Evolutionary conservation across 2,888 invertebrate species (phyloP), one percentile per base, ranked within the genome.

Genomic region (Hydropsyche betteni): DNA sequence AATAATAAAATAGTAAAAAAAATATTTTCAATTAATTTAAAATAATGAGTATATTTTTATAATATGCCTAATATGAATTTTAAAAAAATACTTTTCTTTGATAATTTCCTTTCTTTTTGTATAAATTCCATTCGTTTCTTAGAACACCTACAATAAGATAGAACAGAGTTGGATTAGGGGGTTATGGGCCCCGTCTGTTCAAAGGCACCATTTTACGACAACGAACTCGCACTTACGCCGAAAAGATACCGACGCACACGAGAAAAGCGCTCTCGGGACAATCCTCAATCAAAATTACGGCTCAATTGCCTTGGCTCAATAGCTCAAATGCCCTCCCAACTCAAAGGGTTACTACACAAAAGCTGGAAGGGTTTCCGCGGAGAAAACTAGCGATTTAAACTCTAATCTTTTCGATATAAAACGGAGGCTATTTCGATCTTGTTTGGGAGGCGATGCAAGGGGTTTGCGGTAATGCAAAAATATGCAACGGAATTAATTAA

Each of bases 211-310:
- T 71, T 77, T 77, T 77, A 77, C 77, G 77, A 77, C 68, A 58
- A 34, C 50, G 53, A 71, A 71, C 55, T 75, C 61, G 68, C 75
- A 64, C 71, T 55, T 58, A 64, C 36, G 64, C 36, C 64, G 36
- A 55, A 72, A 72, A 58, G 72, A 72, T 64, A 69, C 72, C 50
- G 44, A 58, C 64, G 71, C 74, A 73, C 69, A 44, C 44, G 44
- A 44, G 68, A 77, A 75, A 77, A 77, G 71, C 74, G 73, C 71
- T 74, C 77, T 76, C 75, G 53, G 68, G 74, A 77, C 75, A 75
- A 74, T 71, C 74, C 74, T 76, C 75, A 76, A 77, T 77, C 77
- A 75, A 77, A 77, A 77, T 76, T 76, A 77, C 75, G 50, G 61
- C 68, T 52, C 64, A 68, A 70, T 75, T 70, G 70, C 70, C 44